Evolutionary conservation across 2,113 vertebrate genomes (phyloP).

Genomic region (Protobothrops flavoviridis): DNA sequence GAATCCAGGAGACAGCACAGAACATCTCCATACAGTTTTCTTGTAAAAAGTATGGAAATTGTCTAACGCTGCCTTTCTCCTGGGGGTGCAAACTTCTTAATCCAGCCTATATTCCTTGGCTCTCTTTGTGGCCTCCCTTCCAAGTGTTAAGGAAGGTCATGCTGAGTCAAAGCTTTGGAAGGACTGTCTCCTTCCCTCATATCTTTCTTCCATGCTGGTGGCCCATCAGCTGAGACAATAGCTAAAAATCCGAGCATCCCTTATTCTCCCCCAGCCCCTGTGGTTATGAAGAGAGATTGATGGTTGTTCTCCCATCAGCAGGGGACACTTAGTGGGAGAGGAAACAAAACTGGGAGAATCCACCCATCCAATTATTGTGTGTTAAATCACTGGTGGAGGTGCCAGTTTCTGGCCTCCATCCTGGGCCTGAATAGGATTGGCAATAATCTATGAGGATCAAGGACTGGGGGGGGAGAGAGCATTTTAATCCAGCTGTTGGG

Average conservation of each 20-base stretch:
- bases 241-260: neutral
- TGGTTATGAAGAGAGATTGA: neutral
- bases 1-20: neutral
- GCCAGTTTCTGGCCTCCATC: too few species aligned
- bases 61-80: neutral
- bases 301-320: neutral
- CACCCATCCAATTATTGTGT: neutral
- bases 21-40: neutral
- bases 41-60: neutral
- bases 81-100: neutral
- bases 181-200: neutral
- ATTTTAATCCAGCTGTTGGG: neutral
- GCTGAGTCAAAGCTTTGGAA: neutral
- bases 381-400: neutral
- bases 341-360: neutral
- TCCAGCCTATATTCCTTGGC: neutral
- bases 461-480: neutral
- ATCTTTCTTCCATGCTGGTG: neutral
- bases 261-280: neutral
- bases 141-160: neutral
- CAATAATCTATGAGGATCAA: neutral
- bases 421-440: neutral
- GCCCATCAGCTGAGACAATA: neutral
- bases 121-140: neutral
- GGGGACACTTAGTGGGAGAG: neutral